phyloP scores from a whole-genome alignment of 2,888 invertebrate genomes.

The Azorinus chamasolen region DNA sequence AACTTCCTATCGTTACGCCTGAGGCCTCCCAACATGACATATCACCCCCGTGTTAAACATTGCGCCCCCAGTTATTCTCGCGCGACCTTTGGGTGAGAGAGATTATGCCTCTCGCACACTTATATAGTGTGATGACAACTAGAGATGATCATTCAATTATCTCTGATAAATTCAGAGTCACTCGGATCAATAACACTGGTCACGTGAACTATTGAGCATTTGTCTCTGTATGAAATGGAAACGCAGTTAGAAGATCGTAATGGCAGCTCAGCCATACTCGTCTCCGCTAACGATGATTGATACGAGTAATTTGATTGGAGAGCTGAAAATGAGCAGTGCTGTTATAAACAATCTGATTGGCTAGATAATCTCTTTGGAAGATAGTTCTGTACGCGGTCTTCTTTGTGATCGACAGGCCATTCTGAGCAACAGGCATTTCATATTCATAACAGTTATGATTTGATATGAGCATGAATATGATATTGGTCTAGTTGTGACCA shows the following conservation, averaged over 20 bases:
- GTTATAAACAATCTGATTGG: no score
- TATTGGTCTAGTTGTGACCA: no score
- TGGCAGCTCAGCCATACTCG: no score
- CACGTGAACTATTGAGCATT: conserved; percentile 49
- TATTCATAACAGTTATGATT: no score
- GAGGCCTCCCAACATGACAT: conserved; percentile 38
- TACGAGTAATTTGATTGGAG: no score
- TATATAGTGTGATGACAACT: conserved; percentile 52
- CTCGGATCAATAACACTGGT: conserved; percentile 54
- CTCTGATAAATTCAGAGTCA: conserved; percentile 57
- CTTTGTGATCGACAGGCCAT: no score
- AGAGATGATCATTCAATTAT: conserved; percentile 58
- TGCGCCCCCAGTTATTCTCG: conserved; percentile 43
- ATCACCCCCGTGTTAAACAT: conserved; percentile 30
- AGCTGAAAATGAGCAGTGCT: no score
- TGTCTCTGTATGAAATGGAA: conserved; percentile 52
- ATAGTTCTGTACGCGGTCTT: no score
- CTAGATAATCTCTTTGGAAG: no score
- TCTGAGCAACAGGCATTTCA: no score
- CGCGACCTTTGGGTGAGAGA: conserved; percentile 48
- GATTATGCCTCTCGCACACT: conserved; percentile 44
- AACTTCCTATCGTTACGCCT: conserved; percentile 40
- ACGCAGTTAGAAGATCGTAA: conserved; percentile 33
- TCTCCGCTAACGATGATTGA: no score
- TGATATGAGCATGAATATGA: no score